Evolutionary conservation across 2,797 vertebrate genomes (phyloP).

Genomic region (Sebastolobus alascanus): DNA sequence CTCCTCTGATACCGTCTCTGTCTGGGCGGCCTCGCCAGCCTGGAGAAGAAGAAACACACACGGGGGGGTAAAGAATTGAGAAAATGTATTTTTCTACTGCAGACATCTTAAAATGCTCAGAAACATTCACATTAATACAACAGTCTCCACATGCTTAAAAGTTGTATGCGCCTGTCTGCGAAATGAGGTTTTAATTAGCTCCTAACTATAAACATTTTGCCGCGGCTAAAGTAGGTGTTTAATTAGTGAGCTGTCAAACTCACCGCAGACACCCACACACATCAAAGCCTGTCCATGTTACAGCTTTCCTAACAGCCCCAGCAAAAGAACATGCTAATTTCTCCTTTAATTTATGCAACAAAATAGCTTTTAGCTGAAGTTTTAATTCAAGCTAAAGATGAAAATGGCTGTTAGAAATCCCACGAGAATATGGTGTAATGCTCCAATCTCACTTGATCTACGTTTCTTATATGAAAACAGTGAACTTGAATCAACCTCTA

Average conservation of each 20-base stretch:
- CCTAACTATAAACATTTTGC: background rate
- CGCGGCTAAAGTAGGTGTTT: constrained; percentile 37
- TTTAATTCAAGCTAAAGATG: constrained; percentile 1
- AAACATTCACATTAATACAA: background rate
- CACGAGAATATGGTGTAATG: background rate
- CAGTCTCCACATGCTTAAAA: background rate
- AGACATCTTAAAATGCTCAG: background rate
- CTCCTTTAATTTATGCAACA: constrained; percentile 28
- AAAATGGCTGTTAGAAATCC: constrained; percentile 2
- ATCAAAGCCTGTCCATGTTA: constrained; percentile 39
- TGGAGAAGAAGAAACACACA: constrained; percentile 54
- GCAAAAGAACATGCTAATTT: constrained; percentile 32
- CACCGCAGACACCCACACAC: background rate
- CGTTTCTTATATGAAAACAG: background rate
- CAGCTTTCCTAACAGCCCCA: constrained; percentile 15
- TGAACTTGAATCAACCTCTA: background rate
- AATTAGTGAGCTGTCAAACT: constrained; percentile 60
- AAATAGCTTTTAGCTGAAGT: constrained; percentile 12
- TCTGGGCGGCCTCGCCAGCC: constrained; percentile 97
- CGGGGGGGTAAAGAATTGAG: background rate
- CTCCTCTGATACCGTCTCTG: constrained; percentile 98
- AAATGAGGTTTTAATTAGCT: constrained; percentile 19
- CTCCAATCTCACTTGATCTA: background rate
- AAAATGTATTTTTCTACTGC: background rate
- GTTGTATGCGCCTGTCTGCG: background rate